phyloP scores from a whole-genome alignment of 2,113 vertebrate species.

The Cranoglanis bouderius region DNA sequence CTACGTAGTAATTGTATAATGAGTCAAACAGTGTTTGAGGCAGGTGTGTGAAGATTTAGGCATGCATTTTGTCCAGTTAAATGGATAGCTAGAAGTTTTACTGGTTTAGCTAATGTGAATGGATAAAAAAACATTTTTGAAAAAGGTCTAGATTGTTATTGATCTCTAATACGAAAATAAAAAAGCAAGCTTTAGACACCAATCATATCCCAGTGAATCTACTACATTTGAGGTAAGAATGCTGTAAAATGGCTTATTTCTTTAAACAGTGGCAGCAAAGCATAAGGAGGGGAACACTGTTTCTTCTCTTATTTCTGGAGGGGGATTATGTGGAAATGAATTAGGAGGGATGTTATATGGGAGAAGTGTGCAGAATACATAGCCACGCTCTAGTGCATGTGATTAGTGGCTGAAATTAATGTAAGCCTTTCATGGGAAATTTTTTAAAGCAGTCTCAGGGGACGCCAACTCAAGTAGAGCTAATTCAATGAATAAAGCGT shows the following conservation, averaged over 20 bases:
- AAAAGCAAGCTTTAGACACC: neutral
- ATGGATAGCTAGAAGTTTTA: neutral
- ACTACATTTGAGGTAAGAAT: neutral
- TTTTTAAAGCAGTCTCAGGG: slow-evolving; percentile 74
- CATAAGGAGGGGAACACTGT: slow-evolving; percentile 12
- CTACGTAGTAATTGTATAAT: neutral
- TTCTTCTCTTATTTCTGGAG: slow-evolving; percentile 36
- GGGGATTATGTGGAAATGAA: slow-evolving; percentile 41
- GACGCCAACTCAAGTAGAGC: slow-evolving; percentile 70
- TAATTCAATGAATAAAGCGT: slow-evolving; percentile 78
- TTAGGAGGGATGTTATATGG: neutral
- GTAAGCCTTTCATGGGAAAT: slow-evolving; percentile 72
- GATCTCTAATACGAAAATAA: neutral
- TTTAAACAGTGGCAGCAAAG: slow-evolving; percentile 22
- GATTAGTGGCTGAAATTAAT: slow-evolving; percentile 76
- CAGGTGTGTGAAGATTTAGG: neutral
- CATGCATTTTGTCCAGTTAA: neutral
- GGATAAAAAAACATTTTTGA: neutral
- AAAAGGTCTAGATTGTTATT: neutral
- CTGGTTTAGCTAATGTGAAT: neutral
- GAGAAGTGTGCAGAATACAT: slow-evolving; percentile 54
- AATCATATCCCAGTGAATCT: neutral
- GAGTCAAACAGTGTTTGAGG: neutral
- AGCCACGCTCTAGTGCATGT: slow-evolving; percentile 64
- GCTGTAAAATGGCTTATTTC: neutral